Conservation (phyloP, 2,113 vertebrate species). For the Charina bottae region DNA sequence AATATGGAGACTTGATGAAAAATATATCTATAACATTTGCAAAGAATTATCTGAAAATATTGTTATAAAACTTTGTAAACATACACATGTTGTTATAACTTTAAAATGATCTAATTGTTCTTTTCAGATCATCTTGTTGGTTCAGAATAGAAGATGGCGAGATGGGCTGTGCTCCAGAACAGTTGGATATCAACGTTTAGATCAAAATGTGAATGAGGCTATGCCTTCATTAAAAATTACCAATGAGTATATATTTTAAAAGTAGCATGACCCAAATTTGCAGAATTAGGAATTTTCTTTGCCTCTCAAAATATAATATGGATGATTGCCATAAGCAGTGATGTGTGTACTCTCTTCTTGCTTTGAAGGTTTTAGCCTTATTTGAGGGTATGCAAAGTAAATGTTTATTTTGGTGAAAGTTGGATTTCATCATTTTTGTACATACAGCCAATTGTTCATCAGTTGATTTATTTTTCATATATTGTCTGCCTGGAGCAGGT, state of each 20-base stretch:
- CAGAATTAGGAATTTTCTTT: constrained; percentile 66
- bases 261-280: constrained; percentile 62
- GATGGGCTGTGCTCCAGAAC: constrained; percentile 90
- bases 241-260: constrained; percentile 92
- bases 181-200: constrained; percentile 90
- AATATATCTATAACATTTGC: background rate
- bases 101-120: constrained; percentile 7
- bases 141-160: constrained; percentile 91
- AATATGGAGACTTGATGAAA: background rate
- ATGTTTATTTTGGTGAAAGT: constrained; percentile 59
- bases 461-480: constrained; percentile 45
- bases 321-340: constrained; percentile 64
- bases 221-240: constrained; percentile 98
- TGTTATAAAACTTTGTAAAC: background rate
- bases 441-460: constrained; percentile 54
- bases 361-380: constrained; percentile 67
- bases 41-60: background rate
- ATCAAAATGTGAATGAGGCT: constrained; percentile 94
- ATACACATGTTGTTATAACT: background rate
- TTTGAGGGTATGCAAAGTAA: constrained; percentile 59
- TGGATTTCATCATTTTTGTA: constrained; percentile 52
- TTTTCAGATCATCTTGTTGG: constrained; percentile 87
- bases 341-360: constrained; percentile 64
- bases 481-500: constrained; percentile 64
- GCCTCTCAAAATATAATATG: constrained; percentile 70